phyloP scores from a whole-genome alignment of 2,113 vertebrate species.

The Xiphophorus couchianus region DNA sequence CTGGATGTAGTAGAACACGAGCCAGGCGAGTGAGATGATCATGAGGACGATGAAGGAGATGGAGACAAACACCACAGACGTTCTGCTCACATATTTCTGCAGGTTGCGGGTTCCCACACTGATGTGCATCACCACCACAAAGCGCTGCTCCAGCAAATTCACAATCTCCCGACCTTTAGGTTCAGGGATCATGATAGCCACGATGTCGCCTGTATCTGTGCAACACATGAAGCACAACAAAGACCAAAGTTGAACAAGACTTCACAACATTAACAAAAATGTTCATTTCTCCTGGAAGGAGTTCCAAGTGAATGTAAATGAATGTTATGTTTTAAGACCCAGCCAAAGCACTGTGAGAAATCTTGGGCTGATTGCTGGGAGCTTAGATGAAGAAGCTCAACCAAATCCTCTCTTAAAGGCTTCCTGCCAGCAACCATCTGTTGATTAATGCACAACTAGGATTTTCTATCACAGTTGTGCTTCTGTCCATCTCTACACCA shows the following conservation, averaged over 20 bases:
- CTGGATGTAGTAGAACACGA: conserved; percentile 99
- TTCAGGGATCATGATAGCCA: conserved; percentile 97
- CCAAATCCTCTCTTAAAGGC: conserved; percentile 36
- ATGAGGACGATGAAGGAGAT: conserved; percentile 99
- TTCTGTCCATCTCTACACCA: neutral
- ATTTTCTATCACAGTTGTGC: neutral
- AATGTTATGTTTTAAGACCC: too few species aligned
- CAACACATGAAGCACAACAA: conserved; percentile 9
- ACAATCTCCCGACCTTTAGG: conserved; percentile 92
- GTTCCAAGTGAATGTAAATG: neutral
- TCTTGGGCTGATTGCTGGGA: conserved; percentile 12
- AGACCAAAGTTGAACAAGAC: neutral
- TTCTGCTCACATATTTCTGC: conserved; percentile 98
- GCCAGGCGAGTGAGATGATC: conserved; percentile 98
- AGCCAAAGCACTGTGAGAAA: neutral
- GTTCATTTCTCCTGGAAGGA: too few species aligned
- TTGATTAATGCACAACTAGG: conserved; percentile 27
- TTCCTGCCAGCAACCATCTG: conserved; percentile 51
- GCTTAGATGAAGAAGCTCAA: conserved; percentile 21
- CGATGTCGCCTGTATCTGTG: conserved; percentile 90
- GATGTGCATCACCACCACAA: conserved; percentile 90
- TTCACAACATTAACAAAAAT: too few species aligned
- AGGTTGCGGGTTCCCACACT: conserved; percentile 96
- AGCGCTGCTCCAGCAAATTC: conserved; percentile 87
- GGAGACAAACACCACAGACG: conserved; percentile 97